phyloP scores from a whole-genome alignment of 2,113 vertebrate species.

The Merops nubicus region DNA sequence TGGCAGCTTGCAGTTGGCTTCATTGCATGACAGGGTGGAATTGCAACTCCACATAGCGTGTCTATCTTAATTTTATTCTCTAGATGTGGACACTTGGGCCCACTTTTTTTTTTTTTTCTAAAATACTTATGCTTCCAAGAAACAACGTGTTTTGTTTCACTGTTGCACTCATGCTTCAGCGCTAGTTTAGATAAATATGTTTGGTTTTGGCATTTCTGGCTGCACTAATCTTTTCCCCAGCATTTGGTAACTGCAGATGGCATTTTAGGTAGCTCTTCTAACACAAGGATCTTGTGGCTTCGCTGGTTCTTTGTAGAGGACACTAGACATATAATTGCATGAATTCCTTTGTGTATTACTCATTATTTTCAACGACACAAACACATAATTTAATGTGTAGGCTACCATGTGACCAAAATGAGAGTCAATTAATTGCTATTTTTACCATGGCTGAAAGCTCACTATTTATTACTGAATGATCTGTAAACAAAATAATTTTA shows the following conservation, averaged over 20 bases:
- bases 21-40: not conserved
- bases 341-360: constrained; percentile 49
- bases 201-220: not conserved
- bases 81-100: not conserved
- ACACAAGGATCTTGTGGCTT: not conserved
- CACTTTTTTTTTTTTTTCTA: not conserved
- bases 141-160: not conserved
- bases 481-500: constrained; percentile 44
- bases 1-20: not conserved
- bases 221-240: not conserved
- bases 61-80: not conserved
- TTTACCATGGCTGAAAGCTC: not conserved
- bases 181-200: not conserved
- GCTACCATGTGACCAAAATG: constrained; percentile 6
- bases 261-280: constrained; percentile 33
- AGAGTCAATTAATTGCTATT: constrained; percentile 52
- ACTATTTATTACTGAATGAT: not conserved
- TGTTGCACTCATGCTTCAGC: not conserved
- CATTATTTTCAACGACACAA: constrained; percentile 16
- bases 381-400: constrained; percentile 1
- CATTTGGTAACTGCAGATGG: not conserved
- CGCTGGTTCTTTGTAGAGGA: constrained; percentile 31
- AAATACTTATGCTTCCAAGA: not conserved
- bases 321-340: constrained; percentile 31
- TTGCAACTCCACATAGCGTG: not conserved